Evolutionary conservation across 35 echinoderm and acorn worm species (phyloP), one percentile per base, ranked within the genome.

Genomic region (Nesometra sesokonis): DNA sequence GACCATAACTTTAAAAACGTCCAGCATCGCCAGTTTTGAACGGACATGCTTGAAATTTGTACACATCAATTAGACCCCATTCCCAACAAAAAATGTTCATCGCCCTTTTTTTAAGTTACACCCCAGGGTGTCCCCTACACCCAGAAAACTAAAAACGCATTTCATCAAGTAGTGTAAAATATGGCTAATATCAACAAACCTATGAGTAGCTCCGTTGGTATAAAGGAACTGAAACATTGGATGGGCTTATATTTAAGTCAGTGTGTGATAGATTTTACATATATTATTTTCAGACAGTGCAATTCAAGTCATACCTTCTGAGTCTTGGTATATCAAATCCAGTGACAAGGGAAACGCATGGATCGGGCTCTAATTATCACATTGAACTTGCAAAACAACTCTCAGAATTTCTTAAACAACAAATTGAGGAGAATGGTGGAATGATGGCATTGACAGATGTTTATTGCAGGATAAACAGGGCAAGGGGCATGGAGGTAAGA

Each of bases 391-490:
- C 96, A 29, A 99, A 94, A 43, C 92, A 99, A 77, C 83, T 99
- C 5, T 84, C 90, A 32, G 92, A 90, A 36, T 90, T 94, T 19
- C 82, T 99, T 9, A 57, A 82, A 30, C 77, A 81, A 82, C 92
- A 86, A 77, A 93, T 99, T 57, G 92, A 99, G 92, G 95, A 97
- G 35, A 97, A 40, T 93, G 95, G 95, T 34, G 95, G 95, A 8
- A 97, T 97, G 95, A 93, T 97, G 91, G 89, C 95, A 4, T 85
- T 97, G n/a, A 93, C 95, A 27, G 95, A 97, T 91, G 91, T 93
- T 15, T 97, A 93, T 47, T 97, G 95, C 76, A 91, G 95, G 78
- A 85, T 97, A 17, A 97, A 97, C 77, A 93, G 95, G 86, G 95
- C 95, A 32, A 88, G 95, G 88, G 95, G 95, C 37, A 97, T 97